A percentile compares a stretch with the other conserved stretches of the same genome.
Evolutionary conservation across 2,888 invertebrate species (phyloP).

Genomic region (Andrena trimmerana): DNA sequence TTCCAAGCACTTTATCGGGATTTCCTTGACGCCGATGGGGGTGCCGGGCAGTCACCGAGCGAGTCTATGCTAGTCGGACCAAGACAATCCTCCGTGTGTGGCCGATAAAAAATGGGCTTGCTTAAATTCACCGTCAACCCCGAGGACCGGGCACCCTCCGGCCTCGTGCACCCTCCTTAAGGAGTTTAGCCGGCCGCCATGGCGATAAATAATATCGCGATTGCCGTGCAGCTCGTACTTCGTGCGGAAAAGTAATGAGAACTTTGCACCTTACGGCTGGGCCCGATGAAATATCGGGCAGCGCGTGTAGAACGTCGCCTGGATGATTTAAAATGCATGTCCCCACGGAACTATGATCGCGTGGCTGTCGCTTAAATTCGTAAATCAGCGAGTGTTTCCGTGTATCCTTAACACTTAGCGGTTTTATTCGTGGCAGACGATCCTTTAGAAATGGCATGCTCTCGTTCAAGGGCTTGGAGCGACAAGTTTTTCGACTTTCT

Average conservation of each 20-base stretch:
- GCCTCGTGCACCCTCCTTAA: conserved; percentile 1
- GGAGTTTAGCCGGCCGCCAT: conserved; percentile 23
- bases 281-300: conserved; percentile 46
- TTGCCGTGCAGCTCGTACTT: conserved; percentile 30
- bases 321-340: conserved; percentile 58
- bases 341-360: conserved; percentile 33
- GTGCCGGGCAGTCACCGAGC: conserved; percentile 31
- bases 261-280: conserved; percentile 49
- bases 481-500: not conserved
- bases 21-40: conserved; percentile 57
- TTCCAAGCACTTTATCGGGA: conserved; percentile 72
- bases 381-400: conserved; percentile 42
- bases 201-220: conserved; percentile 57
- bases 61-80: conserved; percentile 73
- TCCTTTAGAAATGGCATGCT: not conserved
- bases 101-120: conserved; percentile 65
- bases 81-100: conserved; percentile 73
- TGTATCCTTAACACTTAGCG: conserved; percentile 36
- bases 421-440: conserved; percentile 13
- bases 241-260: conserved; percentile 54
- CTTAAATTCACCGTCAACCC: conserved; percentile 64
- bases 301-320: conserved; percentile 44
- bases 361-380: conserved; percentile 33
- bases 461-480: not conserved
- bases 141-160: not conserved